A percentile compares a stretch with the other conserved stretches of the same genome.
These are phyloP conservation scores for Athene noctua DNA, from an alignment of 2,113 vertebrate genomes.

Conservation along the genomic window DNA sequence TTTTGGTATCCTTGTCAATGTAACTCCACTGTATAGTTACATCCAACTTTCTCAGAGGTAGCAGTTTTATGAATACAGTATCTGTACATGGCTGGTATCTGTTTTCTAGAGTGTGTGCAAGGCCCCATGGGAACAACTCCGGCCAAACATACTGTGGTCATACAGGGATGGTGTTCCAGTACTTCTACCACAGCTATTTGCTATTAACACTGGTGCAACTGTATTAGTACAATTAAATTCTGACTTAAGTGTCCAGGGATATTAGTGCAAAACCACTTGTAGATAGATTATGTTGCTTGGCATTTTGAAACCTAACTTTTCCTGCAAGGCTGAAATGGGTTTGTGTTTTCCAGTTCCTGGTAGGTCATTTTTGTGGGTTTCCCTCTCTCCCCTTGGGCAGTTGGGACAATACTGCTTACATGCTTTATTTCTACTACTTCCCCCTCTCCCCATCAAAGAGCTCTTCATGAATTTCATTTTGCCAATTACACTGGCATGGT, in stretches of 20 bases:
- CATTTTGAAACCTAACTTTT: background rate
- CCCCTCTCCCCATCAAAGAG: background rate
- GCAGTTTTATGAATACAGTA: background rate
- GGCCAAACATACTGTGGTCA: background rate
- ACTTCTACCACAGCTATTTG: background rate
- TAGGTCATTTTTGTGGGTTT: background rate
- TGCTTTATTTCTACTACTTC: background rate
- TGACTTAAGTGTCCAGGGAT: background rate
- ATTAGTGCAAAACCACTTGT: background rate
- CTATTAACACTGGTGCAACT: background rate
- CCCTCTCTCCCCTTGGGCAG: accelerated
- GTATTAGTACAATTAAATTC: background rate
- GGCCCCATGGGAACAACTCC: accelerated
- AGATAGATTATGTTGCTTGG: background rate
- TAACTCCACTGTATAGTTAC: background rate
- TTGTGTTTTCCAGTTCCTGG: background rate
- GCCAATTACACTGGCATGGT: constrained; percentile 10
- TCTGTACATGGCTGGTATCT: background rate
- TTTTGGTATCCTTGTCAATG: background rate
- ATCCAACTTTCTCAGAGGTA: background rate
- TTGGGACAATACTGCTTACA: background rate
- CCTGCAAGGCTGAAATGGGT: background rate
- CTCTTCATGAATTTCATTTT: constrained; percentile 47
- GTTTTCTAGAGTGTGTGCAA: background rate
- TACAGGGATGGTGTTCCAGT: too few relatives aligned